Conservation (phyloP, 2,113 vertebrate genomes). For the Odocoileus hemionus region DNA sequence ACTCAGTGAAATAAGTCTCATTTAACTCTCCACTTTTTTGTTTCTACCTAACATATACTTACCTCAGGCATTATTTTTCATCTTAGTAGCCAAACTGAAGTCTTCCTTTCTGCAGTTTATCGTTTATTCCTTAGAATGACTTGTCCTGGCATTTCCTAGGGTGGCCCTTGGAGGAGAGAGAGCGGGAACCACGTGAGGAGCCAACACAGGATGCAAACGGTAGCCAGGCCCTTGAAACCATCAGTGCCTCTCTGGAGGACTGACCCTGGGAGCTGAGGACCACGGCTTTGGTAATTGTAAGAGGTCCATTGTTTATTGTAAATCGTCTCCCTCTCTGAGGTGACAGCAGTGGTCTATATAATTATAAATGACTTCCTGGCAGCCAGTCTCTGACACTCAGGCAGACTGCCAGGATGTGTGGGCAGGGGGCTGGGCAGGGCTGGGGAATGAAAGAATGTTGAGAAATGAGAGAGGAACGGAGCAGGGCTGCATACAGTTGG, state of each 20-base stretch:
- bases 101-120: slow-evolving; percentile 33
- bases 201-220: slow-evolving; percentile 30
- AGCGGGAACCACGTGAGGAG: slow-evolving; percentile 15
- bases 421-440: neutral
- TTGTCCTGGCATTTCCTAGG: slow-evolving; percentile 12
- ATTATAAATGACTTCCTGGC: slow-evolving; percentile 62
- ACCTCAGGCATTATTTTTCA: neutral
- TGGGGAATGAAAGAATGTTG: neutral
- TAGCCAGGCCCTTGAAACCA: slow-evolving; percentile 43
- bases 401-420: slow-evolving; percentile 13
- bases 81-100: neutral
- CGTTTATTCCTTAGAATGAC: slow-evolving; percentile 35
- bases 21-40: neutral
- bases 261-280: slow-evolving; percentile 39
- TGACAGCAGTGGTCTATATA: slow-evolving; percentile 24
- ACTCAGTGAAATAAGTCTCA: neutral
- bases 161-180: slow-evolving; percentile 12
- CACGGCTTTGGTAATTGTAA: slow-evolving; percentile 61
- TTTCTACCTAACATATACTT: neutral
- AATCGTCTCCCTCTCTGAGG: slow-evolving; percentile 40
- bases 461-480: neutral
- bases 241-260: slow-evolving; percentile 36
- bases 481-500: neutral
- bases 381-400: slow-evolving; percentile 49
- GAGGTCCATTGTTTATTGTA: slow-evolving; percentile 64